Conservation (phyloP, 2,113 vertebrate species). For the Pycnonotus jocosus region DNA sequence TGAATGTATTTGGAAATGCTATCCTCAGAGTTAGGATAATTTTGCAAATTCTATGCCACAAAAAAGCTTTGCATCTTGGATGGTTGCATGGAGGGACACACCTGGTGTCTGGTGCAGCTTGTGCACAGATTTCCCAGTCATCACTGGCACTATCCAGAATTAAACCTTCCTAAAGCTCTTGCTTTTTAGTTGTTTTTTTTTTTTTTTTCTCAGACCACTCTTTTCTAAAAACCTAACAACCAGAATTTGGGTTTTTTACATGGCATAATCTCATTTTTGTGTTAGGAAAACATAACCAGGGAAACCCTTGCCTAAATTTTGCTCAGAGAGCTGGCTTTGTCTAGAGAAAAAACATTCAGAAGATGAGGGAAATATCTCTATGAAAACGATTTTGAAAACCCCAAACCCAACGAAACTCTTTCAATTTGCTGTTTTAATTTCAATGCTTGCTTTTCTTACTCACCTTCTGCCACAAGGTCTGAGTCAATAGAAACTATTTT, state of each 20-base stretch:
- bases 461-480: background rate
- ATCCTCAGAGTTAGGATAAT: background rate
- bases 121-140: background rate
- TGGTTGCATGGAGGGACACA: rapidly evolving
- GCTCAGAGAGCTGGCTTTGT: background rate
- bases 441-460: background rate
- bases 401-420: background rate
- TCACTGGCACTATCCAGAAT: background rate
- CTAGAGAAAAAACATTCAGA: background rate
- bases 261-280: background rate
- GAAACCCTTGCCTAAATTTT: background rate
- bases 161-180: background rate
- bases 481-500: background rate
- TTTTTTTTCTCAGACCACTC: background rate
- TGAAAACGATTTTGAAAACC: background rate
- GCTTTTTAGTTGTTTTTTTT: no score
- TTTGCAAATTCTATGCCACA: background rate
- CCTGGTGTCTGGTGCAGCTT: background rate
- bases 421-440: background rate
- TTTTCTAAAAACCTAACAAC: background rate
- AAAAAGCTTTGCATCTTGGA: background rate
- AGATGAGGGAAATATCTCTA: background rate
- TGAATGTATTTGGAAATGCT: background rate
- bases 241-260: background rate
- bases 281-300: background rate